Conservation (phyloP, 2,113 vertebrate genomes). For the Amia ocellicauda region DNA sequence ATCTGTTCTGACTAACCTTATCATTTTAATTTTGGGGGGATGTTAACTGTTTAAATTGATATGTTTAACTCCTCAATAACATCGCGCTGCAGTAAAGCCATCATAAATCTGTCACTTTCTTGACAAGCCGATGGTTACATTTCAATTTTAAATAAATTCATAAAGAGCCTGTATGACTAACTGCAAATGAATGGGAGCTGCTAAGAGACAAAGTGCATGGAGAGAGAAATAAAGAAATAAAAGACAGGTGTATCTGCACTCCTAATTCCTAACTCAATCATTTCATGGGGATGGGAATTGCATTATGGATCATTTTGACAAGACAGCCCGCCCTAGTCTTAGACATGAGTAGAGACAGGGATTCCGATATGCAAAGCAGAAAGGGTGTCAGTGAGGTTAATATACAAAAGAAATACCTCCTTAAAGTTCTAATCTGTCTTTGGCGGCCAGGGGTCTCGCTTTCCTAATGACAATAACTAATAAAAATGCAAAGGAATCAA, state of each 20-base stretch:
- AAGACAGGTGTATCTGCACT: slow-evolving; percentile 46
- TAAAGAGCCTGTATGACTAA: slow-evolving; percentile 45
- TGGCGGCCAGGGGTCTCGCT: slow-evolving; percentile 73
- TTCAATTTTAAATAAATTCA: slow-evolving; percentile 50
- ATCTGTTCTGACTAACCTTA: not conserved
- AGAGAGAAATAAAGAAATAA: too few species aligned
- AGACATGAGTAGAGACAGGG: slow-evolving; percentile 48
- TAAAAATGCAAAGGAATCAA: slow-evolving; percentile 87
- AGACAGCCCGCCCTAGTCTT: slow-evolving; percentile 47
- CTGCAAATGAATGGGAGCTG: slow-evolving; percentile 55
- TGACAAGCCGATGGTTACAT: slow-evolving; percentile 34
- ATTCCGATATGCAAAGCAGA: slow-evolving; percentile 66
- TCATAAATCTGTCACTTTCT: slow-evolving; percentile 27
- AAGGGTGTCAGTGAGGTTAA: slow-evolving; percentile 69
- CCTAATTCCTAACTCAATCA: slow-evolving; percentile 57
- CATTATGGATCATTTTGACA: slow-evolving; percentile 59
- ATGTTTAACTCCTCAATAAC: slow-evolving; percentile 29
- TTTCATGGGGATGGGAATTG: slow-evolving; percentile 44
- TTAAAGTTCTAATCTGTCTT: slow-evolving; percentile 67
- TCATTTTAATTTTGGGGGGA: slow-evolving; percentile 25
- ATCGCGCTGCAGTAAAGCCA: slow-evolving; percentile 27
- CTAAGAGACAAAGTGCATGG: slow-evolving; percentile 45
- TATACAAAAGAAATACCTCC: slow-evolving; percentile 76
- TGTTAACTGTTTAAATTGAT: slow-evolving; percentile 25
- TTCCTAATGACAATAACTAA: slow-evolving; percentile 76